phyloP scores from a whole-genome alignment of 2,888 invertebrate species.

The Thalpophila matura region DNA sequence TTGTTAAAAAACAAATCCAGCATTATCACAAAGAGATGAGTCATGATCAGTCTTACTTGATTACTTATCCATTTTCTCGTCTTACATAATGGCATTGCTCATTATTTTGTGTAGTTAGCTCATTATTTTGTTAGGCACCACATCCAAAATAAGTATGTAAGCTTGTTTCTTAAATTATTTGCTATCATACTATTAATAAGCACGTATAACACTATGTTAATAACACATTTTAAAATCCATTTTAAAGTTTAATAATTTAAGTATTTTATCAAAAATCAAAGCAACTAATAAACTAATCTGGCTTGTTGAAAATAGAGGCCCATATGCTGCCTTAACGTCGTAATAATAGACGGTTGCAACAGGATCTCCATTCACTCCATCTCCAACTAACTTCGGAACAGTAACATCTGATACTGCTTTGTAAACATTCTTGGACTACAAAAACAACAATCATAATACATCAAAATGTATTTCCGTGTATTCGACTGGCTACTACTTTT shows the following conservation, averaged over 20 bases:
- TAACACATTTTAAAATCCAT: too few species aligned
- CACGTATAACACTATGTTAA: too few species aligned
- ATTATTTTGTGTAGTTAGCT: too few species aligned
- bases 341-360: not conserved
- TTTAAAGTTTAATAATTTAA: too few species aligned
- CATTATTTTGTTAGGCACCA: too few species aligned
- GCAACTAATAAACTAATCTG: too few species aligned
- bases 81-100: too few species aligned
- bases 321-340: not conserved
- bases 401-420: slow-evolving; percentile 3
- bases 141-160: too few species aligned
- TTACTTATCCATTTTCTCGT: not conserved
- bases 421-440: slow-evolving; percentile 7
- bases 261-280: not conserved
- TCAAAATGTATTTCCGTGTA: slow-evolving; percentile 28
- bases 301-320: not conserved
- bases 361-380: not conserved
- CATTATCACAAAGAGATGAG: not conserved
- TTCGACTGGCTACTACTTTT: not conserved
- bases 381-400: not conserved
- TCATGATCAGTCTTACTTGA: not conserved
- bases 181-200: too few species aligned
- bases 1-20: slow-evolving; percentile 4
- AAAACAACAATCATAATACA: slow-evolving; percentile 36
- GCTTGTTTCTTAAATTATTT: too few species aligned